phyloP scores from a whole-genome alignment of 2,888 invertebrate species.

The Notodonta ziczac region DNA sequence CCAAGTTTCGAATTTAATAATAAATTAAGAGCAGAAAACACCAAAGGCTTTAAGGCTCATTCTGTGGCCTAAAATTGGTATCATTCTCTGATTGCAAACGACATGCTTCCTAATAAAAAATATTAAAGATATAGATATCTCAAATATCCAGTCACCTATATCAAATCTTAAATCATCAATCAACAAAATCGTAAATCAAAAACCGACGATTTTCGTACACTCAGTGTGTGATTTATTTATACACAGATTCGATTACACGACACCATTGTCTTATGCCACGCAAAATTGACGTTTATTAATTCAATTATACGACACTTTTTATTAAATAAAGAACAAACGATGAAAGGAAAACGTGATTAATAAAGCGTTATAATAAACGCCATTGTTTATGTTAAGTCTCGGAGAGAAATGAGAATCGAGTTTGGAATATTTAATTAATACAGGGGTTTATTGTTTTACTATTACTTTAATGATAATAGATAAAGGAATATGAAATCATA shows the following conservation, averaged over 20 bases:
- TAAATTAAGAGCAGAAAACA: too few species aligned
- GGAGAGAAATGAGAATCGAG: constrained; percentile 21
- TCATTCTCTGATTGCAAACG: too few species aligned
- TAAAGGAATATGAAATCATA: too few species aligned
- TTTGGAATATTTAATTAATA: constrained; percentile 34
- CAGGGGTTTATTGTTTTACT: constrained; percentile 12
- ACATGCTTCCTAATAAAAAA: too few species aligned
- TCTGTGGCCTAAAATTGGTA: too few species aligned
- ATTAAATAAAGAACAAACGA: constrained; percentile 49
- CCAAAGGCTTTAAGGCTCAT: too few species aligned
- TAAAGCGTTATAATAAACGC: constrained; percentile 45
- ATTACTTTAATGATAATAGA: too few species aligned
- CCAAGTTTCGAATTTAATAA: too few species aligned
- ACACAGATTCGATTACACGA: not conserved
- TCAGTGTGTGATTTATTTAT: not conserved
- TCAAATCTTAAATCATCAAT: too few species aligned
- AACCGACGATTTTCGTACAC: not conserved
- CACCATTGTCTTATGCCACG: constrained; percentile 13
- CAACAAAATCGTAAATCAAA: too few species aligned
- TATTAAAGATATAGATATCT: too few species aligned
- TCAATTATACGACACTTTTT: constrained; percentile 47
- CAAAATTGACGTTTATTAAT: constrained; percentile 50
- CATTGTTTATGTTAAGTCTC: constrained; percentile 43
- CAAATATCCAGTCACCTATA: too few species aligned
- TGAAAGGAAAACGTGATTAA: constrained; percentile 51